These are phyloP conservation scores for Ormyrus pomaceus DNA, from an alignment of 2,888 invertebrate species.

Conservation along the genomic window DNA sequence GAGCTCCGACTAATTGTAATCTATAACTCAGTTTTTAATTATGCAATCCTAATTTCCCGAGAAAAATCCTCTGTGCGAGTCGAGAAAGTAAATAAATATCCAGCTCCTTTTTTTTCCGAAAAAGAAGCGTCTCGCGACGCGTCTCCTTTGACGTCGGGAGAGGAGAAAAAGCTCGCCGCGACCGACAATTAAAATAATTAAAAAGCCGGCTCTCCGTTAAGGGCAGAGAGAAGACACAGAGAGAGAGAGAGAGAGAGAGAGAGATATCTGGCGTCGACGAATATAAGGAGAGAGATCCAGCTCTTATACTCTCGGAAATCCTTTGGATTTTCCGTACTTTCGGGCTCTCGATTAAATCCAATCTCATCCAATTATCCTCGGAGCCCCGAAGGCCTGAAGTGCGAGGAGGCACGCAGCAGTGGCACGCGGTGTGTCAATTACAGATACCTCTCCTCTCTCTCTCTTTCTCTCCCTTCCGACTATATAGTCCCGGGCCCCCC, in stretches of 20 bases:
- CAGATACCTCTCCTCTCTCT: neutral
- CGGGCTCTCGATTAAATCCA: slow-evolving; percentile 40
- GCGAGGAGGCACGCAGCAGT: neutral
- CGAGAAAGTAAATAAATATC: too few relatives aligned
- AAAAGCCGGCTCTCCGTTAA: too few relatives aligned
- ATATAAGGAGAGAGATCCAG: neutral
- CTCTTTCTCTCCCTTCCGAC: neutral
- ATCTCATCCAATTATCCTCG: slow-evolving; percentile 47
- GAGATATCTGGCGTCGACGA: neutral
- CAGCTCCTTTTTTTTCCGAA: too few relatives aligned
- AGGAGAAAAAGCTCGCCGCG: too few relatives aligned
- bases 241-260: neutral
- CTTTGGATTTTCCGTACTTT: slow-evolving; percentile 23
- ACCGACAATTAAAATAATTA: too few relatives aligned
- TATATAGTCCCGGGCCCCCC: neutral
- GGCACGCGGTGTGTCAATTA: slow-evolving; percentile 37
- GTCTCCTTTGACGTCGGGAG: too few relatives aligned
- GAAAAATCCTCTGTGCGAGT: too few relatives aligned
- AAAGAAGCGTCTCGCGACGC: too few relatives aligned
- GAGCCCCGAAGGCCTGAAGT: neutral
- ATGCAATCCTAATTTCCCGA: too few relatives aligned
- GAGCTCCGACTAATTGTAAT: too few relatives aligned
- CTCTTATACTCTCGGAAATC: neutral
- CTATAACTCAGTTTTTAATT: too few relatives aligned
- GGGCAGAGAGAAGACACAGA: neutral